These are phyloP conservation scores for Ruditapes philippinarum DNA, from an alignment of 1,140 invertebrate species.

Conservation along the genomic window DNA sequence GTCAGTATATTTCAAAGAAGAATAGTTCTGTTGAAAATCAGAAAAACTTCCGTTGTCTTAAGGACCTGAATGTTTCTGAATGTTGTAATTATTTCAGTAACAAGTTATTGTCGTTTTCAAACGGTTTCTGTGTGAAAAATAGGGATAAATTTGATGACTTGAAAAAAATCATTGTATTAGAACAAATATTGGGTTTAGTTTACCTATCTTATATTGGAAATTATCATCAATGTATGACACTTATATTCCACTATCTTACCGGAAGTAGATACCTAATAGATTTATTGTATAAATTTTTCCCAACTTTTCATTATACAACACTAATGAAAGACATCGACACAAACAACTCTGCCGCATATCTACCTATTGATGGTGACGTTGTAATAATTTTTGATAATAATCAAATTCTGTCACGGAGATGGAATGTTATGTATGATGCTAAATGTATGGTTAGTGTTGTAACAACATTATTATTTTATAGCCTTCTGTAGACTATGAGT, in stretches of 20 bases:
- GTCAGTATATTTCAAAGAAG: no score
- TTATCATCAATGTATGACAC: no score
- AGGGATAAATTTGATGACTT: background rate
- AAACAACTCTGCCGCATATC: background rate
- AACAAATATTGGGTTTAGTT: no score
- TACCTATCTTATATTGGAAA: no score
- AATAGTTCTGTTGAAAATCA: no score
- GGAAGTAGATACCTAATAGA: no score
- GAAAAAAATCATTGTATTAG: background rate
- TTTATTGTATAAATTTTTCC: background rate
- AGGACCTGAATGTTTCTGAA: background rate
- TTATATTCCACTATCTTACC: no score
- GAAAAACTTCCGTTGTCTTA: no score
- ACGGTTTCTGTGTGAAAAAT: background rate
- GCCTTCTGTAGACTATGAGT: background rate
- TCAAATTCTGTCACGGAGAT: background rate
- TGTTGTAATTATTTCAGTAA: background rate
- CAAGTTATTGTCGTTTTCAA: background rate
- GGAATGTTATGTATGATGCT: background rate
- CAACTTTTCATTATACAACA: background rate
- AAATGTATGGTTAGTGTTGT: background rate
- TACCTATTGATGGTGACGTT: background rate
- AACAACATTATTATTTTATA: background rate
- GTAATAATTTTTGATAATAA: background rate
- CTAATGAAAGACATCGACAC: background rate